Evolutionary conservation across 2,113 vertebrate genomes (phyloP), one percentile per base, ranked within the genome.

Genomic region (Dasyprocta punctata): DNA sequence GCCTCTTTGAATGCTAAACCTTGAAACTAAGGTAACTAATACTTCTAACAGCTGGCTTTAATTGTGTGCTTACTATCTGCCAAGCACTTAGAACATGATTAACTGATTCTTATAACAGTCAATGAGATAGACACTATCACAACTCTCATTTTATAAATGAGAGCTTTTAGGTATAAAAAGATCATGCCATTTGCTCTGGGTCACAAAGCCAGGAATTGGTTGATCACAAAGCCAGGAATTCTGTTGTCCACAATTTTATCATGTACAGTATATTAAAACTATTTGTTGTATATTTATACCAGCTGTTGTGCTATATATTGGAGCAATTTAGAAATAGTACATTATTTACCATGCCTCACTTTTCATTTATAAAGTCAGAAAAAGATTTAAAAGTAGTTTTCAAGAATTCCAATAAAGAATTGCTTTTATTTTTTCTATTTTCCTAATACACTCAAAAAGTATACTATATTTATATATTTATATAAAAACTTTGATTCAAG

Each of bases 351-450:
- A 2, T 75, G 14, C 17, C 38, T 69, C 60, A 81, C 5, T 86
- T 71, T 95, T 93, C 6, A 33, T 69, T 94, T 92, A 65, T 20
- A 69, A 90, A 85, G 2, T 54, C 73, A 56, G 44, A 80, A 7
- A 82, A 60, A 54, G 17, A 14, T 44, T 71, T 84, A 36, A 22
- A 87, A 71, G 52, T 77, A 26, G 3, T 20, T 78, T 87, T 90
- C 75, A n/a, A 38, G 63, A 54, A 65, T 41, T 67, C 4, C 6
- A 65, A 7, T 93, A 80, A 88, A 92, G 81, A 90, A 52, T 24
- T 49, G 10, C 60, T 86, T 63, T 67, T 90, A 26, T 26, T 11
- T 97, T 94, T 94, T 73, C 54, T 94, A 80, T 87, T 92, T 84
- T 33, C 90, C 19, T 63, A 49, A 90, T 49, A 9, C 6, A 78